Conservation (phyloP, 1,140 invertebrate species). For the Trypoxylus dichotomus region DNA sequence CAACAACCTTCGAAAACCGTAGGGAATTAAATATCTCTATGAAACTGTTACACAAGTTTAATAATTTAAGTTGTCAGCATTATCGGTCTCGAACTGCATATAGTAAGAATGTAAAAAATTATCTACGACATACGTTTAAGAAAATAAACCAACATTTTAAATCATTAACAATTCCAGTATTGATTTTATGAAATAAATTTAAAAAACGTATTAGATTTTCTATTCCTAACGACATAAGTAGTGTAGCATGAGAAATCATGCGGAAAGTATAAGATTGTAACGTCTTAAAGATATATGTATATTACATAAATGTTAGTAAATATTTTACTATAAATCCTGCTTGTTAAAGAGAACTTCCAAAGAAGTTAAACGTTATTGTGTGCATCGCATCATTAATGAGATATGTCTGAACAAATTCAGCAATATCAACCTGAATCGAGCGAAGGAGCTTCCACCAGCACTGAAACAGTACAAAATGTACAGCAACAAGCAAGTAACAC, state of each 20-base stretch:
- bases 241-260: neutral
- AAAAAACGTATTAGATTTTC: neutral
- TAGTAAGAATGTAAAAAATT: too few species aligned
- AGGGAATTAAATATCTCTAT: neutral
- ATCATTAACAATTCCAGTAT: neutral
- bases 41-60: neutral
- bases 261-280: neutral
- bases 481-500: slow-evolving; percentile 28
- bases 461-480: slow-evolving; percentile 8
- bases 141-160: neutral
- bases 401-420: slow-evolving; percentile 24
- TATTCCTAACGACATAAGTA: too few species aligned
- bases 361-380: neutral
- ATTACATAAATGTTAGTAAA: neutral
- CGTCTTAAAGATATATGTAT: neutral
- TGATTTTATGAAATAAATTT: neutral
- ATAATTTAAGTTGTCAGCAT: too few species aligned
- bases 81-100: too few species aligned
- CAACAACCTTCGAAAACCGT: neutral
- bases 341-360: neutral
- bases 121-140: neutral
- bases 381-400: neutral
- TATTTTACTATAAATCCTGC: neutral
- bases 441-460: neutral
- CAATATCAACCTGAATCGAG: slow-evolving; percentile 17